Evolutionary conservation across 1,140 invertebrate genomes (phyloP), one percentile per base, ranked within the genome.

Genomic region (Sminthurinus signatus): DNA sequence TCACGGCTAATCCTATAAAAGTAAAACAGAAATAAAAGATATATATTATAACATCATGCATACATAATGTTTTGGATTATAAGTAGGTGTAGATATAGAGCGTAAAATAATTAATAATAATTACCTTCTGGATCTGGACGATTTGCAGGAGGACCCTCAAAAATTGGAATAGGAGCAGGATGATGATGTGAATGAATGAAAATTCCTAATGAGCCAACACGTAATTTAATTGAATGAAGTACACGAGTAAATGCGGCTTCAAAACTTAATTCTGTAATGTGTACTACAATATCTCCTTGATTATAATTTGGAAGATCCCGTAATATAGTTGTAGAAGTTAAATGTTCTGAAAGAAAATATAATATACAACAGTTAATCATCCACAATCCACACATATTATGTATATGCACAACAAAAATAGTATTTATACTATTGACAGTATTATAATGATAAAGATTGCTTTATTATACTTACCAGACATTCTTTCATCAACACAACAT

Each of bases 241-340:
- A 36, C 31, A 2, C 36, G 8, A 2, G 54, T 56, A 28, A 56
- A 56, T 3, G 23, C 54, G 2, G 54, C 54, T 42, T 56, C 4
- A 19, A 39, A 27, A 10, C 32, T 32, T 2, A 56, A 23, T 12
- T 56, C 54, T n/a, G 54, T 42, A n/a, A 56, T 14, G 19, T 56
- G 54, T 15, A 56, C 2, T 17, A 56, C 54, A 29, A 28, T 52
- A 52, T 52, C 50, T 17, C 50, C 50, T n/a, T 28, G 50, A 29
- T 59, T 46, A 23, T 48, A 44, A 8, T 21, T 48, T 29, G 23
- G 58, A 4, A 62, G 21, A 21, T 66, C 64, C 27, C 58, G 17
- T 19, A 68, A 36, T 21, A 68, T 44, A 3, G 66, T 64, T 5
- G 66, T 46, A 0, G 39, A 39, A 4, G 60, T 64, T 32, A 68